Evolutionary conservation across 1,140 invertebrate species (phyloP), one percentile per base, ranked within the genome.

Genomic region (Aphelenchoides besseyi): DNA sequence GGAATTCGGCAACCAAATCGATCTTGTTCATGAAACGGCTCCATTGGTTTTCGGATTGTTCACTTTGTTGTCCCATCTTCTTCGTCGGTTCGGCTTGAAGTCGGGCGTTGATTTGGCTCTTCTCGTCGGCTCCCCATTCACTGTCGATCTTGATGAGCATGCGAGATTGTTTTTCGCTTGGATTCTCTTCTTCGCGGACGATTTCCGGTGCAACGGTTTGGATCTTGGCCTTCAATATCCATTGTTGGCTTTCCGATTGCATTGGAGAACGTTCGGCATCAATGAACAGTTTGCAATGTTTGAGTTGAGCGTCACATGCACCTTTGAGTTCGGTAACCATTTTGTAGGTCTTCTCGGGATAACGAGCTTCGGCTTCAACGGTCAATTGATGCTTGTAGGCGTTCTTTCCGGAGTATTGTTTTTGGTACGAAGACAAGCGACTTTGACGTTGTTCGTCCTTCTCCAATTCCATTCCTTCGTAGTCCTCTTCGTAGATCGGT

Each of bases 11-110:
- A n/a, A 72, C 67, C 3, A 79, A 29, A 23, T 75, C 68, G 36
- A 78, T 75, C 66, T 75, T 75, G 77, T 75, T 75, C 30, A 75
- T 18, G 32, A 75, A 75, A 36, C 71, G 23, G 28, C 35, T 54
- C 32, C 70, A 30, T 30, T 52, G 54, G 26, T 63, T 33, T 23
- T 23, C 18, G 26, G 53, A 70, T 57, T 74, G 72, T 3, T 59
- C 5, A 12, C 32, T 5, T 8, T 5, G 12, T 33, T 28, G 26
- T 23, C 55, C 5, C 5, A 8, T 8, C 55, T 59, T 59, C 5
- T 18, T 5, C 5, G 55, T 59, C 26, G 26, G 37, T 29, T 71
- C 69, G 30, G 74, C 73, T 30, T 77, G 78, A 32, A 75, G 16
- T 23, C 74, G 72, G 29, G 79, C 18, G 59, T 72, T 77, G 3